phyloP scores from a whole-genome alignment of 1,140 invertebrate genomes.

The Procambarus clarkii region DNA sequence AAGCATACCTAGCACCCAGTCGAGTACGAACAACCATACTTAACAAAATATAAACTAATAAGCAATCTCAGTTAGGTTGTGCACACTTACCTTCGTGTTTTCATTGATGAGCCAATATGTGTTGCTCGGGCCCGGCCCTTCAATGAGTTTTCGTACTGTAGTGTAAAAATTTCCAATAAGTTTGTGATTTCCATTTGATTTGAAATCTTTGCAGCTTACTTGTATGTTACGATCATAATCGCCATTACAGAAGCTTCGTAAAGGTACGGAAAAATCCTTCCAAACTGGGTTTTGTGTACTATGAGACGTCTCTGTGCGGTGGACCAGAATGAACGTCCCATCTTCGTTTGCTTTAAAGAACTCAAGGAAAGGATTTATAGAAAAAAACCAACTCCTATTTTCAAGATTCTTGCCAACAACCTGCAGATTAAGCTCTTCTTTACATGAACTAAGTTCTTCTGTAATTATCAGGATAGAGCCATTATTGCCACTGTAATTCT shows the following conservation, averaged over 20 bases:
- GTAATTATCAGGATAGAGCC: conserved; percentile 78
- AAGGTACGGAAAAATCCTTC: conserved; percentile 78
- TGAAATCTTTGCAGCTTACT: conserved; percentile 76
- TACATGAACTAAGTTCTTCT: conserved; percentile 78
- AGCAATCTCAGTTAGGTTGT: too few relatives aligned
- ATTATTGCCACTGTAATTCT: conserved; percentile 72
- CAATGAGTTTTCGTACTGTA: conserved; percentile 75
- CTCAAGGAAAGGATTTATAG: conserved; percentile 80
- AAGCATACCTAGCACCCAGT: too few relatives aligned
- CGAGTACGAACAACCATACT: too few relatives aligned
- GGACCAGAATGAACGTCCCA: conserved; percentile 76
- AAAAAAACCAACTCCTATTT: conserved; percentile 79
- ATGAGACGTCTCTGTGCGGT: conserved; percentile 79
- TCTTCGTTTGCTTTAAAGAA: conserved; percentile 78
- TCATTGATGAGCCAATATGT: conserved; percentile 71
- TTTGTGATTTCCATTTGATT: conserved; percentile 76
- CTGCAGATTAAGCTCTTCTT: conserved; percentile 79
- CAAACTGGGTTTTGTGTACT: conserved; percentile 79
- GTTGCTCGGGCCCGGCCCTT: conserved; percentile 73
- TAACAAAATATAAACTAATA: too few relatives aligned
- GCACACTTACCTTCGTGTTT: conserved; percentile 72
- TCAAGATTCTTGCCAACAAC: conserved; percentile 76
- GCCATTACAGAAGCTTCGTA: conserved; percentile 80
- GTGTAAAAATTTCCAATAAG: conserved; percentile 77
- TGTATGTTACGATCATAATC: conserved; percentile 79